phyloP scores from a whole-genome alignment of 2,797 vertebrate species.

The Brachymystax lenok region DNA sequence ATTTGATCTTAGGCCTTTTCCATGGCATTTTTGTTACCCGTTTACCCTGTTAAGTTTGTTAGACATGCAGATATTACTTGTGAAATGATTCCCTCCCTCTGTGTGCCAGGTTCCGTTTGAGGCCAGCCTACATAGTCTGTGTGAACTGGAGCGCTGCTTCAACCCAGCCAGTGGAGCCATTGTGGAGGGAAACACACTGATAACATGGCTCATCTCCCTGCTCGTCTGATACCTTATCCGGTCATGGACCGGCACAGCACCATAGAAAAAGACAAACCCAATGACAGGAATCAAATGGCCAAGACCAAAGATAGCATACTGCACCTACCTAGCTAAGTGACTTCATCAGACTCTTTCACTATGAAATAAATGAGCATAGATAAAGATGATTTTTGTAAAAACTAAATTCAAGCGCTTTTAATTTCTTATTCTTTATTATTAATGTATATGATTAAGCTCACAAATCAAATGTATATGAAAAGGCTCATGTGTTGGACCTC shows the following conservation, averaged over 20 bases:
- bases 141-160: constrained; percentile 13
- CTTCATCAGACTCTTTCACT: background rate
- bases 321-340: background rate
- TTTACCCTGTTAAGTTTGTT: background rate
- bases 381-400: background rate
- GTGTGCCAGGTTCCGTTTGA: background rate
- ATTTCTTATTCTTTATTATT: background rate
- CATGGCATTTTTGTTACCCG: background rate
- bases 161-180: constrained; percentile 6
- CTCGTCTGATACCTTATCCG: background rate
- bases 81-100: background rate
- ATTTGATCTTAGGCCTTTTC: background rate
- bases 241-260: background rate
- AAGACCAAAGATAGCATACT: background rate
- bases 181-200: background rate
- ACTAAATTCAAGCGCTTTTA: background rate
- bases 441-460: too few relatives aligned
- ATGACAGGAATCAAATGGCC: background rate
- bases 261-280: background rate
- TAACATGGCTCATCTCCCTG: constrained; percentile 7
- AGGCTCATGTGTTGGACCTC: too few relatives aligned
- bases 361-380: background rate
- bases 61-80: background rate
- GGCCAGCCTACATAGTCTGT: background rate
- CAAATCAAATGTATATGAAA: too few relatives aligned